phyloP scores from a whole-genome alignment of 1,140 invertebrate genomes.

The Dufourea novaeangliae region DNA sequence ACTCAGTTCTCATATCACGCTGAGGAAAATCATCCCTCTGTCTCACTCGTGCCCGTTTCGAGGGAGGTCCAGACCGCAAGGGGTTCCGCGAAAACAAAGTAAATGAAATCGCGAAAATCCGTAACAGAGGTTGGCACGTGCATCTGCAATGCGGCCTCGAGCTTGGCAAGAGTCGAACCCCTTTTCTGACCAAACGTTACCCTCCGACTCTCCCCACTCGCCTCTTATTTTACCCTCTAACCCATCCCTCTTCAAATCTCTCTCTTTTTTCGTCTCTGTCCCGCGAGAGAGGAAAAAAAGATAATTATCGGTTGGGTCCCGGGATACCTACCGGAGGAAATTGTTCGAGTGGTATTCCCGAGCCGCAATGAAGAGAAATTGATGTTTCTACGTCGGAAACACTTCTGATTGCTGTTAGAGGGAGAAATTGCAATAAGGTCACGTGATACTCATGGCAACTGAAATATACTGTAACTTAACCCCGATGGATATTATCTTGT shows the following conservation, averaged over 20 bases:
- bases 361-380: background rate
- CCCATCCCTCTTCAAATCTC: no score
- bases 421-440: background rate
- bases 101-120: constrained; percentile 61
- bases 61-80: background rate
- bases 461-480: background rate
- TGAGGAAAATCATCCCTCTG: background rate
- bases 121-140: constrained; percentile 62
- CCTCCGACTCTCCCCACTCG: background rate
- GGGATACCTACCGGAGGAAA: constrained; percentile 27
- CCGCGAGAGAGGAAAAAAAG: constrained; percentile 43
- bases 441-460: background rate
- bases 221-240: background rate
- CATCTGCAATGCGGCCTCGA: constrained; percentile 73
- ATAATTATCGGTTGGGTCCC: constrained; percentile 66
- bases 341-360: constrained; percentile 9
- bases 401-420: background rate
- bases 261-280: background rate
- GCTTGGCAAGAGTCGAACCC: constrained; percentile 61
- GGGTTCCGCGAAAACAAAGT: constrained; percentile 38
- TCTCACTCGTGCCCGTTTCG: background rate
- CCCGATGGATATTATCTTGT: background rate
- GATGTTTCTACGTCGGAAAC: constrained; percentile 18
- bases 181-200: constrained; percentile 32
- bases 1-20: background rate